These are phyloP conservation scores for Agriopis marginaria DNA, from an alignment of 2,888 invertebrate genomes.

Conservation along the genomic window DNA sequence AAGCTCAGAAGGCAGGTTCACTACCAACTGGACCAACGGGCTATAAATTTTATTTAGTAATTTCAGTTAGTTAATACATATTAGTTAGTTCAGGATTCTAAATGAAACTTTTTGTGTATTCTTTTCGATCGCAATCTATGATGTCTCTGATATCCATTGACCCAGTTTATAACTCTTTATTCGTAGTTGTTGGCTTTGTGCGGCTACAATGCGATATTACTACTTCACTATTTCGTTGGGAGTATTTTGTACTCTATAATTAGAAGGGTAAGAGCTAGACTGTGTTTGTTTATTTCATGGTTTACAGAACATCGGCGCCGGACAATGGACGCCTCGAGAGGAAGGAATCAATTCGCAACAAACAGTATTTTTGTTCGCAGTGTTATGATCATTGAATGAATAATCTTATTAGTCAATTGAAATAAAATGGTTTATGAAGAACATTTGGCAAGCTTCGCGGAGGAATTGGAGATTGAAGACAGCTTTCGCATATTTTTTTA, in stretches of 20 bases:
- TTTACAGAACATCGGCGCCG: conserved; percentile 18
- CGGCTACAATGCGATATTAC: conserved; percentile 22
- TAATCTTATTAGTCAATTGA: conserved; percentile 13
- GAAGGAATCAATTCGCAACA: conserved; percentile 30
- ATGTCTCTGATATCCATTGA: conserved; percentile 41
- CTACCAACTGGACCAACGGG: no score
- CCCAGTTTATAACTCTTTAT: conserved; percentile 38
- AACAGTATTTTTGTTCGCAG: conserved; percentile 38
- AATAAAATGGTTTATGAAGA: conserved; percentile 11
- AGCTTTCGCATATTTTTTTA: background rate
- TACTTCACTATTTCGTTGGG: conserved; percentile 8
- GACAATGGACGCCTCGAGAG: conserved; percentile 38
- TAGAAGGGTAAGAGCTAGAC: conserved; percentile 2
- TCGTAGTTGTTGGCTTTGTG: conserved; percentile 33
- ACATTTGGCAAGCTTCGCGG: conserved; percentile 11
- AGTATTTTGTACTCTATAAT: conserved; percentile 13
- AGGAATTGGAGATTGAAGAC: conserved; percentile 7
- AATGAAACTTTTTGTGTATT: conserved; percentile 20
- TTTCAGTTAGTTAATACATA: no score
- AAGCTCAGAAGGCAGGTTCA: no score
- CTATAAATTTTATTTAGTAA: no score
- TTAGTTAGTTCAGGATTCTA: conserved; percentile 1
- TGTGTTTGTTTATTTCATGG: conserved; percentile 1
- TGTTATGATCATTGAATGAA: conserved; percentile 40
- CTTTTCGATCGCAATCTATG: conserved; percentile 35